phyloP scores from a whole-genome alignment of 2,797 vertebrate genomes.

The Staurois parvus region DNA sequence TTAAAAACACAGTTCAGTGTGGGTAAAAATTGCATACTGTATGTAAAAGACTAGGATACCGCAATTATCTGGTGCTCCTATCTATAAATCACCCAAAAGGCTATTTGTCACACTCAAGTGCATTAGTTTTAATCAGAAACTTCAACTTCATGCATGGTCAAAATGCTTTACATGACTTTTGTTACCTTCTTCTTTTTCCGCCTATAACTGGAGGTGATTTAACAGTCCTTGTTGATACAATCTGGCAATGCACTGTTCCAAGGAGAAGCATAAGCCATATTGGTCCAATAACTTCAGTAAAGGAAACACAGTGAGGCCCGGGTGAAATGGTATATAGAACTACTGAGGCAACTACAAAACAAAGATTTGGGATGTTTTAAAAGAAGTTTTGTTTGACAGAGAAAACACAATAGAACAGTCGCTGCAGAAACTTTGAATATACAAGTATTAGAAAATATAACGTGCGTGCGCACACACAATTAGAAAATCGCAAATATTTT shows the following conservation, averaged over 20 bases:
- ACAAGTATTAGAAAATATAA: too few relatives aligned
- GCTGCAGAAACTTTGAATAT: too few relatives aligned
- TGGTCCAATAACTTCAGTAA: constrained; percentile 92
- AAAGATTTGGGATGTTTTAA: background rate
- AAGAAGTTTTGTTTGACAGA: background rate
- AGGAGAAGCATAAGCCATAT: constrained; percentile 96
- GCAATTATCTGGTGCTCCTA: background rate
- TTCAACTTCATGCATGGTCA: background rate
- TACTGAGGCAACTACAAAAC: constrained; percentile 83
- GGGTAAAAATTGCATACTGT: background rate
- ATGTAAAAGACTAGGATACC: background rate
- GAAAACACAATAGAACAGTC: too few relatives aligned
- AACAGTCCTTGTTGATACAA: constrained; percentile 95
- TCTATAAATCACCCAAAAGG: constrained; percentile 20
- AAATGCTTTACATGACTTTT: constrained; percentile 7
- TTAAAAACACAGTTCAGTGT: background rate
- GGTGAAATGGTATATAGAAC: constrained; percentile 85
- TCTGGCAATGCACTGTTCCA: constrained; percentile 98
- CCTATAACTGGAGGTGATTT: constrained; percentile 84
- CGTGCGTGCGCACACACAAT: too few relatives aligned
- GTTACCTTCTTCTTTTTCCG: constrained; percentile 94
- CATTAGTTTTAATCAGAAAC: background rate
- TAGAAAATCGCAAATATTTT: too few relatives aligned
- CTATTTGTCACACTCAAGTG: constrained; percentile 31
- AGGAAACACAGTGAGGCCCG: constrained; percentile 88